Conservation (phyloP, 2,797 vertebrate species). For the Pipistrellus nathusii region DNA sequence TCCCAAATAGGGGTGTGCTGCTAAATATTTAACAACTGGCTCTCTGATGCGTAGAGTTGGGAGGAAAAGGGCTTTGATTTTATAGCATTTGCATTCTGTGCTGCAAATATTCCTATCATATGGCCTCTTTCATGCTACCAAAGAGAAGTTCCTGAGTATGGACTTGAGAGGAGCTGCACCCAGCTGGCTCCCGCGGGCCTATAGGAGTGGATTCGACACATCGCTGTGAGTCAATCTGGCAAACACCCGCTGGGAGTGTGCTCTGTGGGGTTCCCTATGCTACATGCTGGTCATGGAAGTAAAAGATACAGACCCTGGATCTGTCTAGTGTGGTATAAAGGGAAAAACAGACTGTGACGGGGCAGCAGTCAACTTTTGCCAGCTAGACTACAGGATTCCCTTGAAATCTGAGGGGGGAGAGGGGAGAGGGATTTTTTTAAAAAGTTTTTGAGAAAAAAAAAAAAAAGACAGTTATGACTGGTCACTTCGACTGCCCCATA, state of each 20-base stretch:
- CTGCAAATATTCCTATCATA: not conserved
- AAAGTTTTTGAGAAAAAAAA: not conserved
- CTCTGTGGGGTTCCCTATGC: rapidly evolving
- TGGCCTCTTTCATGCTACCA: not conserved
- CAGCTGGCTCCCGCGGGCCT: rapidly evolving
- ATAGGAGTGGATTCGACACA: rapidly evolving
- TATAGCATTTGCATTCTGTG: not conserved
- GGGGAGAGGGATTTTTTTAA: too few relatives aligned
- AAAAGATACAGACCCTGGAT: not conserved
- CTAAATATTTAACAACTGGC: not conserved
- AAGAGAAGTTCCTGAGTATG: not conserved
- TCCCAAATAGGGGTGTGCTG: not conserved
- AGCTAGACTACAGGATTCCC: not conserved
- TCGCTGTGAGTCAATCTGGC: rapidly evolving
- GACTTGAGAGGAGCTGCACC: not conserved
- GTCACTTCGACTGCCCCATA: not conserved
- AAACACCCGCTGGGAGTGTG: not conserved
- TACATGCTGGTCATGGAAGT: rapidly evolving
- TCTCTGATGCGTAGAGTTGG: not conserved
- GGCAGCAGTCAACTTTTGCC: too few relatives aligned
- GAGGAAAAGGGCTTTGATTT: not conserved
- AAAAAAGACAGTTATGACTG: not conserved
- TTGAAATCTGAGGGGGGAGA: not conserved
- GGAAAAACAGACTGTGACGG: not conserved
- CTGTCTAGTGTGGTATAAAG: too few relatives aligned